These are phyloP conservation scores for Empidonax alnorum DNA, from an alignment of 2,113 vertebrate genomes.

Conservation along the genomic window DNA sequence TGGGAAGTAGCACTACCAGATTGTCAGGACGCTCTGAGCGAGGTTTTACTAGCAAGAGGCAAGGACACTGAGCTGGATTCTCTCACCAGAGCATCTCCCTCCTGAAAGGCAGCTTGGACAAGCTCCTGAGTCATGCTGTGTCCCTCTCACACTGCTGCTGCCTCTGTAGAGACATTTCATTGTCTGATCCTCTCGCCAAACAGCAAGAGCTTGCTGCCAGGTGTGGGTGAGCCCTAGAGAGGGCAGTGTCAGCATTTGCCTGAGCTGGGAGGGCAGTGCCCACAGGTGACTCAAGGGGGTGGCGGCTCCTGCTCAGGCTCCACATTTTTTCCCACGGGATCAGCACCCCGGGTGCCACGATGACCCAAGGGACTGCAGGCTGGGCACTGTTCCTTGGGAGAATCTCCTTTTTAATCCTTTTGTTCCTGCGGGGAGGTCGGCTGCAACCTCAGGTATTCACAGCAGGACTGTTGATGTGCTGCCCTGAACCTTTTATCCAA, in stretches of 20 bases:
- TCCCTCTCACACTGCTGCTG: not conserved
- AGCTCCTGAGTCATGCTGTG: not conserved
- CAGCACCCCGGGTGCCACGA: not conserved
- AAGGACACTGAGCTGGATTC: not conserved
- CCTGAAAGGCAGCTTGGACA: not conserved
- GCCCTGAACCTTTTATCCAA: not conserved
- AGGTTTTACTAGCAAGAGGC: not conserved
- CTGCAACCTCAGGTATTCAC: not conserved
- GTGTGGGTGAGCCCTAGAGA: not conserved
- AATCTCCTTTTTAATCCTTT: not conserved
- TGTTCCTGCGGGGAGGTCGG: rapidly evolving
- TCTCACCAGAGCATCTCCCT: not conserved
- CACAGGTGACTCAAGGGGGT: not conserved
- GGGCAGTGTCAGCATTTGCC: not conserved
- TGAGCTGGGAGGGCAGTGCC: not conserved
- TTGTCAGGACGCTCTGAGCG: not conserved
- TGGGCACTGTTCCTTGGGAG: not conserved
- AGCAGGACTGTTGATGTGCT: rapidly evolving
- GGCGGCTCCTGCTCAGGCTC: not conserved
- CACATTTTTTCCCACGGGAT: rapidly evolving
- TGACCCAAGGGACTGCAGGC: rapidly evolving
- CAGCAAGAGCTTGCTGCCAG: not conserved
- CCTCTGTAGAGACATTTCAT: not conserved
- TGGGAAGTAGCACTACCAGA: not conserved
- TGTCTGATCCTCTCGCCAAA: not conserved